phyloP scores from a whole-genome alignment of 1,140 invertebrate genomes.

The Saccostrea echinata region DNA sequence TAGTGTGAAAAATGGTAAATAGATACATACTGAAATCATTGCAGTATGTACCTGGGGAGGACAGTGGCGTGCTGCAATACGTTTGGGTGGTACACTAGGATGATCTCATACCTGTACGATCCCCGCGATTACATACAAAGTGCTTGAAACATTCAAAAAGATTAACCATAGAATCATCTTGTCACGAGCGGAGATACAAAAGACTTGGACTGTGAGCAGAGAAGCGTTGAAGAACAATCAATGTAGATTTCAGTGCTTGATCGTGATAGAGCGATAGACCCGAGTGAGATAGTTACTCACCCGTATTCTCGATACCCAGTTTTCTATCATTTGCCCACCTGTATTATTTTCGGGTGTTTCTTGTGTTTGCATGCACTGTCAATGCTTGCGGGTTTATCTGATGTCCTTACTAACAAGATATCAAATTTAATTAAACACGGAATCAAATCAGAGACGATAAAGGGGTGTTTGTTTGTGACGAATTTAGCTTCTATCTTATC shows the following conservation, averaged over 20 bases:
- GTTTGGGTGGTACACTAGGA: constrained; percentile 12
- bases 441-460: constrained; percentile 15
- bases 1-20: too few relatives aligned
- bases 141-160: constrained; percentile 29
- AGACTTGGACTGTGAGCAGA: background rate
- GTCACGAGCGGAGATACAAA: constrained; percentile 23
- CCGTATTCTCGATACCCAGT: background rate
- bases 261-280: constrained; percentile 26
- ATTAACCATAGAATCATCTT: constrained; percentile 17
- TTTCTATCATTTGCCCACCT: constrained; percentile 28
- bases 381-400: constrained; percentile 9
- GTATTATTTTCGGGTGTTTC: constrained; percentile 1
- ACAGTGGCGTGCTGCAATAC: background rate
- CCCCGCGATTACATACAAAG: constrained; percentile 5
- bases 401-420: constrained; percentile 26
- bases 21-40: background rate
- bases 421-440: constrained; percentile 33
- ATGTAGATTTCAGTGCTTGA: constrained; percentile 8
- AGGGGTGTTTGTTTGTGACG: constrained; percentile 25
- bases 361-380: constrained; percentile 9
- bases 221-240: constrained; percentile 15
- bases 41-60: background rate
- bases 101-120: constrained; percentile 36
- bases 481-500: background rate
- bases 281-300: background rate